Conservation (phyloP, 2,888 invertebrate species). For the Catocala fraxini region DNA sequence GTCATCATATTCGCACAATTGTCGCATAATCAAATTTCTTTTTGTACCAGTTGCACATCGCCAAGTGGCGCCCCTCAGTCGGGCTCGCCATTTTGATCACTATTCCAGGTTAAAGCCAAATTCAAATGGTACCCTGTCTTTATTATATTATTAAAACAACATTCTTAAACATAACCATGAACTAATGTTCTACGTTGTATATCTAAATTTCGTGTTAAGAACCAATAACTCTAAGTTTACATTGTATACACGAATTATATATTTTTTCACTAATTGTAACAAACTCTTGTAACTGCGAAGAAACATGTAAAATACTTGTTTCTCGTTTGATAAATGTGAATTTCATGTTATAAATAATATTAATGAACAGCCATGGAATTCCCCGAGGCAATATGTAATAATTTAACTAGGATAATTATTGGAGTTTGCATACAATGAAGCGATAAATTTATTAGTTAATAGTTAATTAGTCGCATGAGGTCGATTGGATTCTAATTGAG, state of each 20-base stretch:
- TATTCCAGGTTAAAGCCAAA: too few relatives aligned
- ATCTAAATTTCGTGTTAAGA: constrained; percentile 27
- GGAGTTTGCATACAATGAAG: neutral
- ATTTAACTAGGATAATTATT: neutral
- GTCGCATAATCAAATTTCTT: too few relatives aligned
- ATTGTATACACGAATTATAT: constrained; percentile 14
- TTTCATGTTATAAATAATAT: constrained; percentile 6
- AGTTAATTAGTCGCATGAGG: too few relatives aligned
- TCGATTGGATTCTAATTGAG: too few relatives aligned
- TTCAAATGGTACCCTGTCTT: too few relatives aligned
- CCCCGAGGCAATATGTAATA: constrained; percentile 1
- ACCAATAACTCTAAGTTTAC: constrained; percentile 26
- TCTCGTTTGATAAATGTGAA: constrained; percentile 5
- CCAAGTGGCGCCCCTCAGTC: too few relatives aligned
- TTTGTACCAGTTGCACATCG: too few relatives aligned
- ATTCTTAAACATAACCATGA: too few relatives aligned
- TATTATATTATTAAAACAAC: too few relatives aligned
- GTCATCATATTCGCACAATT: too few relatives aligned
- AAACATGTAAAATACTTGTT: constrained; percentile 17
- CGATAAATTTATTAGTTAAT: neutral
- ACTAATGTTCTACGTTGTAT: constrained; percentile 12
- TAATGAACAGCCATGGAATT: constrained; percentile 9
- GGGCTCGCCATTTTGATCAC: too few relatives aligned
- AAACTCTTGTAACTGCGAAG: constrained; percentile 12
- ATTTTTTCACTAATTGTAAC: constrained; percentile 27